These are phyloP conservation scores for Anguilla anguilla DNA, from an alignment of 2,797 vertebrate genomes.

Conservation along the genomic window DNA sequence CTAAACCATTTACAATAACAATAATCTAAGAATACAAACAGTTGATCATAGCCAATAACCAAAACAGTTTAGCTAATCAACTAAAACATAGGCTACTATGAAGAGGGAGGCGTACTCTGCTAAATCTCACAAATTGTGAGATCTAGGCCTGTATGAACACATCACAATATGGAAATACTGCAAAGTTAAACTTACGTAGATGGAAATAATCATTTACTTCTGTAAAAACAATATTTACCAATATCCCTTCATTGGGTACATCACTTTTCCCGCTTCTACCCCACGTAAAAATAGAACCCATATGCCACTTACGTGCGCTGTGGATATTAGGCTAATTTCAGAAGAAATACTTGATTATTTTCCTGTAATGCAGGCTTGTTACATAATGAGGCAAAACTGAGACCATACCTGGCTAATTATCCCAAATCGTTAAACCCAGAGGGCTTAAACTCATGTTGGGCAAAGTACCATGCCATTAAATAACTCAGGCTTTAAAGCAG, in stretches of 20 bases:
- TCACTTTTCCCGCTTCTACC: too few relatives aligned
- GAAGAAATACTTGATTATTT: not conserved
- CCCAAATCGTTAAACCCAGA: not conserved
- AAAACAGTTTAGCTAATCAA: not conserved
- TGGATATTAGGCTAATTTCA: not conserved
- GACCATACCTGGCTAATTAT: not conserved
- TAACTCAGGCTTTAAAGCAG: not conserved
- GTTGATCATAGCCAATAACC: not conserved
- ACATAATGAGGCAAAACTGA: not conserved
- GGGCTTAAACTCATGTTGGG: not conserved
- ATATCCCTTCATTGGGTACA: too few relatives aligned
- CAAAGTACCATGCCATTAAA: not conserved
- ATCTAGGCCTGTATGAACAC: not conserved
- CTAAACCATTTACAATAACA: not conserved
- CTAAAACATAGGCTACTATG: not conserved
- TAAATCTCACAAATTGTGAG: not conserved
- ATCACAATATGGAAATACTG: not conserved
- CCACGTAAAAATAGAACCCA: not conserved
- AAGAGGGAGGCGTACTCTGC: not conserved
- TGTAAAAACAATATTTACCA: not conserved
- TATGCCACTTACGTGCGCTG: not conserved
- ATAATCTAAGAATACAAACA: not conserved
- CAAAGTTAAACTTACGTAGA: not conserved
- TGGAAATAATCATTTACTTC: not conserved
- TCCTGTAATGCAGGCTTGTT: not conserved